These are phyloP conservation scores for Ylistrum balloti DNA, from an alignment of 1,140 invertebrate species.

Conservation along the genomic window DNA sequence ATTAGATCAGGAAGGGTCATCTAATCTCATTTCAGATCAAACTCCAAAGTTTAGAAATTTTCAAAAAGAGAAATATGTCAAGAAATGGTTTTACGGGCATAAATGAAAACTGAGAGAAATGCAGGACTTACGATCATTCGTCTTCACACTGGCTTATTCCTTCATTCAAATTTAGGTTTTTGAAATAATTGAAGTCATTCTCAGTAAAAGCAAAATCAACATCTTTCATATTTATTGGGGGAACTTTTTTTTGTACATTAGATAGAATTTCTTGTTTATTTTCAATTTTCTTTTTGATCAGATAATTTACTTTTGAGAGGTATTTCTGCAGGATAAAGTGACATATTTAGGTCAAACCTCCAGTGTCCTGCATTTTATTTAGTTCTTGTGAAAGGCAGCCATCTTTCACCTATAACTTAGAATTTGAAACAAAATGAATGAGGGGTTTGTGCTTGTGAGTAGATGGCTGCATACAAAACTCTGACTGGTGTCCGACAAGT, in stretches of 20 bases:
- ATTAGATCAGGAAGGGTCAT: background rate
- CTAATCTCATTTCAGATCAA: background rate
- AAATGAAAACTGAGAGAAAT: background rate
- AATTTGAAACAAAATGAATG: slow-evolving; percentile 19
- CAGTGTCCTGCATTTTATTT: background rate
- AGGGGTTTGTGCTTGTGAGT: slow-evolving; percentile 9
- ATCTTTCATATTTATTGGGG: no score
- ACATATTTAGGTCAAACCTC: slow-evolving; percentile 1
- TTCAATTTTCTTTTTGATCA: background rate
- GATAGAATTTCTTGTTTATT: background rate
- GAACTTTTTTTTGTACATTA: background rate
- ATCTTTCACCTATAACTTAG: slow-evolving; percentile 15
- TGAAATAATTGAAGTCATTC: background rate
- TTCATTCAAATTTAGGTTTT: no score
- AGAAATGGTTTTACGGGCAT: no score
- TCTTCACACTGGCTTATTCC: no score
- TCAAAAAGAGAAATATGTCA: background rate
- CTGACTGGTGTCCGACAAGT: background rate
- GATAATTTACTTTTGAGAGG: background rate
- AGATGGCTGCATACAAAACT: background rate
- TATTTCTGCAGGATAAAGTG: background rate
- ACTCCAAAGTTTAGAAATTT: background rate
- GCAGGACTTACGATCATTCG: background rate
- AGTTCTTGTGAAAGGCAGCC: background rate
- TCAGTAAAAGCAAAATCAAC: background rate